phyloP scores from a whole-genome alignment of 23 tunicate species.

The Corella eumyota region DNA sequence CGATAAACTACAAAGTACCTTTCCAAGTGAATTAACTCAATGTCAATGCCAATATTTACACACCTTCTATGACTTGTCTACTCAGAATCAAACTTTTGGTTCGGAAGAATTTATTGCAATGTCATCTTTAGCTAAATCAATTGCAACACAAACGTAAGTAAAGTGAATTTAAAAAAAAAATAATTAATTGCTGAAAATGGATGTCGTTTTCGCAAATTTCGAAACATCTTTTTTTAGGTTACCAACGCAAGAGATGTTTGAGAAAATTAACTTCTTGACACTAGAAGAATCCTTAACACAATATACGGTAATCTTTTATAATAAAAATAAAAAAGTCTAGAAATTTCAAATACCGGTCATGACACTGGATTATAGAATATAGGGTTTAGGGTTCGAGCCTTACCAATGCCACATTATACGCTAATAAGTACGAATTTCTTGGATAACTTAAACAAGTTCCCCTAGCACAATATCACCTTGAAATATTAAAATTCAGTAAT shows the following conservation, averaged over 20 bases:
- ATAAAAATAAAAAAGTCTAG: no score
- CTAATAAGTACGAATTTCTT: not conserved
- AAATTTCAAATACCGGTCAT: no score
- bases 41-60: conserved; percentile 17
- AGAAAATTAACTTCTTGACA: conserved; percentile 44
- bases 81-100: conserved; percentile 33
- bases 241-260: conserved; percentile 51
- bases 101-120: conserved; percentile 57
- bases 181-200: no score
- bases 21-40: conserved; percentile 9
- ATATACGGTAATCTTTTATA: conserved; percentile 71
- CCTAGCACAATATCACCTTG: no score
- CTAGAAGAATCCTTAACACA: conserved; percentile 59
- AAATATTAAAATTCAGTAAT: not conserved
- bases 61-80: conserved; percentile 26
- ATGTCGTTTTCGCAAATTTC: no score
- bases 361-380: no score
- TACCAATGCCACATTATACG: not conserved
- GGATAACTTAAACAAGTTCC: no score
- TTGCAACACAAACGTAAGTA: no score
- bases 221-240: conserved; percentile 32
- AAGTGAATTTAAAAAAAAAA: no score
- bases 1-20: conserved; percentile 13
- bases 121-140: not conserved
- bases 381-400: no score